phyloP scores from a whole-genome alignment of 2,888 invertebrate species.

The Physocephala rufipes region DNA sequence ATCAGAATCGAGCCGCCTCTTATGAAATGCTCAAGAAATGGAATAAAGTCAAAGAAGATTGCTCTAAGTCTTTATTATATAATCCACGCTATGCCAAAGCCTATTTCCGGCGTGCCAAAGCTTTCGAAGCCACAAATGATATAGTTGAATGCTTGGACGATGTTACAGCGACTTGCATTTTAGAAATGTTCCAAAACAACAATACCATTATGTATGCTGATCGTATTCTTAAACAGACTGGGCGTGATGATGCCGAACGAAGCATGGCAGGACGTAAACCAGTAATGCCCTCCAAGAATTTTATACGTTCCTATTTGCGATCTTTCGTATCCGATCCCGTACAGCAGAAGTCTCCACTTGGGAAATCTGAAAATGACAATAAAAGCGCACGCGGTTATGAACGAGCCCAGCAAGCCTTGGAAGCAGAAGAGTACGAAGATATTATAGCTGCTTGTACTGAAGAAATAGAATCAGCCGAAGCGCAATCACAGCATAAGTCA shows the following conservation, averaged over 20 bases:
- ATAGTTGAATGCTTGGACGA: constrained; percentile 87
- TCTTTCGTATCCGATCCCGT: constrained; percentile 91
- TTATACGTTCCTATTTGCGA: constrained; percentile 86
- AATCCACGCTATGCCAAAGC: constrained; percentile 92
- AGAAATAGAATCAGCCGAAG: constrained; percentile 74
- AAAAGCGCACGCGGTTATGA: constrained; percentile 69
- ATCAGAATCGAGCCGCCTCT: constrained; percentile 95
- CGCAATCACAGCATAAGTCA: constrained; percentile 72
- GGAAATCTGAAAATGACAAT: constrained; percentile 38
- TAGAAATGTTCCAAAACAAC: constrained; percentile 88
- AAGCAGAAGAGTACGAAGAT: constrained; percentile 77
- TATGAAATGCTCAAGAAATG: constrained; percentile 91
- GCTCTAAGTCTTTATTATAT: constrained; percentile 82
- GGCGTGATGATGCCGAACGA: constrained; percentile 76
- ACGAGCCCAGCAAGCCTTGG: constrained; percentile 76
- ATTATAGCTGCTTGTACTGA: constrained; percentile 82
- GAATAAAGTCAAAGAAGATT: constrained; percentile 85
- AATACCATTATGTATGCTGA: constrained; percentile 85
- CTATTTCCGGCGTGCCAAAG: constrained; percentile 82
- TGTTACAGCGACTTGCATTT: constrained; percentile 89
- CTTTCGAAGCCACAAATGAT: constrained; percentile 81
- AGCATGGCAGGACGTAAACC: constrained; percentile 75
- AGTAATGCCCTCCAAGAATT: constrained; percentile 84
- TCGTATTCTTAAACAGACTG: constrained; percentile 80
- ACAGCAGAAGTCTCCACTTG: constrained; percentile 52